Conservation (phyloP, 2,113 vertebrate species). For the Sinocyclocheilus maitianheensis region DNA sequence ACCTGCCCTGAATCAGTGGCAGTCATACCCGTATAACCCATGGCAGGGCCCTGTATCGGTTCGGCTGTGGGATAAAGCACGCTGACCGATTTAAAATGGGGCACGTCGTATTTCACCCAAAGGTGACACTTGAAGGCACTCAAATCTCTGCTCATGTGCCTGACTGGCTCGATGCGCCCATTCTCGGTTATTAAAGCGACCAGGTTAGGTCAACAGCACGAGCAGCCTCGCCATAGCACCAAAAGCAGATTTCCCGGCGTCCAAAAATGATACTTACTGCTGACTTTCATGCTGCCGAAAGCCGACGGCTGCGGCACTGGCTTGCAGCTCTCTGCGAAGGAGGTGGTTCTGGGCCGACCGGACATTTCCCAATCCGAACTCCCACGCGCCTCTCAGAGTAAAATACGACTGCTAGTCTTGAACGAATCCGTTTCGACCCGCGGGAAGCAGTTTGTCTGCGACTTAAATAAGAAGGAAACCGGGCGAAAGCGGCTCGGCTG, state of each 20-base stretch:
- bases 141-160: slow-evolving; percentile 15
- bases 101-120: slow-evolving; percentile 38
- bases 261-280: slow-evolving; percentile 87
- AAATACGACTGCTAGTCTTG: slow-evolving; percentile 11
- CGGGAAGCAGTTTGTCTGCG: neutral
- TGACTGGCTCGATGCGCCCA: neutral
- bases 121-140: slow-evolving; percentile 37
- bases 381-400: slow-evolving; percentile 55
- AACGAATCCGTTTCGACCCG: slow-evolving; percentile 26
- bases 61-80: neutral
- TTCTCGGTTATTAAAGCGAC: neutral
- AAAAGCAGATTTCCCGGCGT: neutral
- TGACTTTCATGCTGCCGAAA: slow-evolving; percentile 99
- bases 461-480: neutral
- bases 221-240: neutral
- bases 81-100: slow-evolving; percentile 31
- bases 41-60: neutral
- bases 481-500: slow-evolving; percentile 45
- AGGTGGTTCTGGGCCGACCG: slow-evolving; percentile 98
- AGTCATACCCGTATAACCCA: neutral
- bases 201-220: neutral
- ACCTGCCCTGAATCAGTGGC: neutral
- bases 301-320: slow-evolving; percentile 96
- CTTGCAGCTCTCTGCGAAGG: slow-evolving; percentile 99
- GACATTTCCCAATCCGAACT: slow-evolving; percentile 84